phyloP scores from a whole-genome alignment of 2,113 vertebrate species.

The Smithornis capensis region DNA sequence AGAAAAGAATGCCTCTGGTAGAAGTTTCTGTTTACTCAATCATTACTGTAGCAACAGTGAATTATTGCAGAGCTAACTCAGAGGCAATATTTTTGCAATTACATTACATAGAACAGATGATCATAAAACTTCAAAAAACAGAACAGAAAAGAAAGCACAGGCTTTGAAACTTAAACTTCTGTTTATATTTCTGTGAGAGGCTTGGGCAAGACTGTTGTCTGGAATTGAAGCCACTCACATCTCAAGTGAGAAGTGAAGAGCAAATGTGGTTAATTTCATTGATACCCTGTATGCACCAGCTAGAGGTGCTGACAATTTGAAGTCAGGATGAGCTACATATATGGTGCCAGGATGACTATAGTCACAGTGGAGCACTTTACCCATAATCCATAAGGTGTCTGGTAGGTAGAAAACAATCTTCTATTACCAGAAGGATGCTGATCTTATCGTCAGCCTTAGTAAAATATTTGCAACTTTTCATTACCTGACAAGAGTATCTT shows the following conservation, averaged over 20 bases:
- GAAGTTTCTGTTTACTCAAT: conserved; percentile 74
- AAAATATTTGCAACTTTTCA: neutral
- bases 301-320: neutral
- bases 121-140: conserved; percentile 59
- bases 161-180: conserved; percentile 69
- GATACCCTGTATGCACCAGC: neutral
- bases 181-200: conserved; percentile 13
- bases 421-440: neutral
- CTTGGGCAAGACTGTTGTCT: neutral
- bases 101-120: conserved; percentile 69
- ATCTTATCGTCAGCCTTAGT: neutral
- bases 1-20: conserved; percentile 75
- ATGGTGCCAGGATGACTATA: neutral
- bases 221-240: conserved; percentile 22
- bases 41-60: conserved; percentile 67
- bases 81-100: conserved; percentile 69
- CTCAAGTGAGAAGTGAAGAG: conserved; percentile 1
- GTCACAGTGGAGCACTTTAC: neutral
- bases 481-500: neutral
- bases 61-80: conserved; percentile 68
- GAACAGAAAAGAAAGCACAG: neutral
- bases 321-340: neutral
- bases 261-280: conserved; percentile 17
- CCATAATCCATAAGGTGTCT: neutral
- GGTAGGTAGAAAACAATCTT: neutral